Evolutionary conservation across 1,140 invertebrate species (phyloP), one percentile per base, ranked within the genome.

Genomic region (Periplaneta americana): DNA sequence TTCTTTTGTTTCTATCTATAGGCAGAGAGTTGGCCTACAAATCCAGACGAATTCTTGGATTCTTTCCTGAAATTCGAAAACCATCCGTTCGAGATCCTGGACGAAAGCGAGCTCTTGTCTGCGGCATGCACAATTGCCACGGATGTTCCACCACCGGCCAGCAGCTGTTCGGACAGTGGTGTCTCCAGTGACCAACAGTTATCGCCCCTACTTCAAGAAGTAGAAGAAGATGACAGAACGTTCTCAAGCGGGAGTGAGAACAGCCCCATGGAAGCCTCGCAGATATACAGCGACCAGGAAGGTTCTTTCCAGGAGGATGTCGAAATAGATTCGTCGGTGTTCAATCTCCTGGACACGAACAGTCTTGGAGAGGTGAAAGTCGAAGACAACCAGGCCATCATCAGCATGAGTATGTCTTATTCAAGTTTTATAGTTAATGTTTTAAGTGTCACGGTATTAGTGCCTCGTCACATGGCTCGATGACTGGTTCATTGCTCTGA

Each of bases 311-410:
- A 81, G 34, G 75, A 66, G 31, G 78, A 78, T 36, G 34, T 82
- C 31, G 81, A 78, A 37, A n/a, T 82, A n/a, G 81, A 82, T 36
- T 74, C 81, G 18, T 78, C 81, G 18, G 81, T 78, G 22, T 77
- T 78, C 17, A 79, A n/a, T 34, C 33, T 66, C 28, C 22, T 82
- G 3, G 76, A 82, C 75, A 57, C 75, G 2, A 66, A 32, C 35
- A 34, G 66, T 32, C 2, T 34, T 36, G 28, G 36, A 1, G 37
- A 78, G 28, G 37, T 78, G 5, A 74, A 35, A 22, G 36, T 80
- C 4, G 80, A 80, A 17, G 66, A 80, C 35, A 37, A 80, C 33
- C 80, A 80, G 37, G 80, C 80, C 34, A 66, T 80, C 34, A 75
- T 80, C 17, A 80, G 80, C 34, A 80, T 66, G 66, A 57, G 48